phyloP scores from a whole-genome alignment of 2,113 vertebrate species.

The Nanger granti region DNA sequence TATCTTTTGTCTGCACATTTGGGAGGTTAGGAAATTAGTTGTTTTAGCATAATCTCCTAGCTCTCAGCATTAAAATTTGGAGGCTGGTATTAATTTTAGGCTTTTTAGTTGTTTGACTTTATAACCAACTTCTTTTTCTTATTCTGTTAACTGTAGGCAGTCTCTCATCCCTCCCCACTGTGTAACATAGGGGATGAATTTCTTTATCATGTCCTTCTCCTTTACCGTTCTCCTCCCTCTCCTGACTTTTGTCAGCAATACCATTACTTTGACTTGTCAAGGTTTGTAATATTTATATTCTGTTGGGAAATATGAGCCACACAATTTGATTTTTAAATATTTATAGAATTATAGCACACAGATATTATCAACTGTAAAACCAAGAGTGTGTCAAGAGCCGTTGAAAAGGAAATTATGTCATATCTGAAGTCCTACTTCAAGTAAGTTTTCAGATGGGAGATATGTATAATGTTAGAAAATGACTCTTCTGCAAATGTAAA shows the following conservation, averaged over 20 bases:
- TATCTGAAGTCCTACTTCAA: neutral
- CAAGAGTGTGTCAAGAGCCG: neutral
- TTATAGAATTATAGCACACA: neutral
- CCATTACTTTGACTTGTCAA: neutral
- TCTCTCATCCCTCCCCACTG: neutral
- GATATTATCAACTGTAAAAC: neutral
- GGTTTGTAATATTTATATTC: neutral
- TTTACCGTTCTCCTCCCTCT: neutral
- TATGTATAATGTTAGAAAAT: neutral
- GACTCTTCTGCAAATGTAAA: neutral
- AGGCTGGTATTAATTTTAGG: neutral
- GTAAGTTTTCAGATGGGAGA: neutral
- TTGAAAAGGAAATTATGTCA: neutral
- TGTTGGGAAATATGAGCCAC: neutral
- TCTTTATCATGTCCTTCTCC: neutral
- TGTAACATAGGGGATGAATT: neutral
- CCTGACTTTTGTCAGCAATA: neutral
- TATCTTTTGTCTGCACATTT: neutral
- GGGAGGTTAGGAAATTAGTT: neutral
- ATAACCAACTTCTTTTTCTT: neutral
- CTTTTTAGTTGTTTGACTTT: neutral
- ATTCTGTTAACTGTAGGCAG: neutral
- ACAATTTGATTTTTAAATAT: neutral
- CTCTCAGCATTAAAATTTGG: neutral
- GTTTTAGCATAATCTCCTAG: neutral